phyloP scores from a whole-genome alignment of 2,888 invertebrate species.

The Tachina grossa region DNA sequence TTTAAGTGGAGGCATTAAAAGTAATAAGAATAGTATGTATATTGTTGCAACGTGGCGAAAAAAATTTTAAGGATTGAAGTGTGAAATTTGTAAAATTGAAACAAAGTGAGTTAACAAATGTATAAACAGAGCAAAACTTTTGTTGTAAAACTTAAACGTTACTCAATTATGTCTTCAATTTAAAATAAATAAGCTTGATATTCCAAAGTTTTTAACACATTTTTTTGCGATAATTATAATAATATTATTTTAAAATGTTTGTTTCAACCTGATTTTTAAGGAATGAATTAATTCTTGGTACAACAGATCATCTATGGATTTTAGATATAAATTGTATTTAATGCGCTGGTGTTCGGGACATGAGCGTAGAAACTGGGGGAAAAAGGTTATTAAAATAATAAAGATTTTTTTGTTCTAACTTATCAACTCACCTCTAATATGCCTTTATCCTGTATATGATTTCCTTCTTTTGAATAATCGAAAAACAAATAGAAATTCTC shows the following conservation, averaged over 20 bases:
- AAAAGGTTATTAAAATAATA: conserved; percentile 1
- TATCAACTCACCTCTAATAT: conserved; percentile 75
- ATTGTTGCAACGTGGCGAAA: too few species aligned
- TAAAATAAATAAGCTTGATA: conserved; percentile 3
- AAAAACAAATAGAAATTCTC: conserved; percentile 80
- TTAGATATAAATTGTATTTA: conserved; percentile 84
- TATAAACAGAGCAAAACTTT: conserved; percentile 10
- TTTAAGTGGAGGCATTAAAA: conserved; percentile 47
- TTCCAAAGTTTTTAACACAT: neutral
- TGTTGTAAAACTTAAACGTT: neutral
- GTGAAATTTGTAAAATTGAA: conserved; percentile 36
- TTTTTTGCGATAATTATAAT: neutral
- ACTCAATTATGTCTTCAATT: neutral
- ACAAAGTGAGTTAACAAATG: conserved; percentile 19
- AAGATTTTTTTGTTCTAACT: neutral
- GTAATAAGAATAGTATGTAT: neutral
- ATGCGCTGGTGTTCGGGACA: conserved; percentile 82
- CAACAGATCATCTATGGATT: conserved; percentile 79
- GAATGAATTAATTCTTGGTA: conserved; percentile 77
- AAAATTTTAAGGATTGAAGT: conserved; percentile 25
- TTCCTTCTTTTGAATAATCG: conserved; percentile 75
- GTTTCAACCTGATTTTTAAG: conserved; percentile 78
- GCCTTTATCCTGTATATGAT: conserved; percentile 74
- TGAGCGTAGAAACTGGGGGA: conserved; percentile 75
- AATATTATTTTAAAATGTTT: conserved; percentile 35